Conservation (phyloP, 1,140 invertebrate genomes). For the Plutomurus gul region DNA sequence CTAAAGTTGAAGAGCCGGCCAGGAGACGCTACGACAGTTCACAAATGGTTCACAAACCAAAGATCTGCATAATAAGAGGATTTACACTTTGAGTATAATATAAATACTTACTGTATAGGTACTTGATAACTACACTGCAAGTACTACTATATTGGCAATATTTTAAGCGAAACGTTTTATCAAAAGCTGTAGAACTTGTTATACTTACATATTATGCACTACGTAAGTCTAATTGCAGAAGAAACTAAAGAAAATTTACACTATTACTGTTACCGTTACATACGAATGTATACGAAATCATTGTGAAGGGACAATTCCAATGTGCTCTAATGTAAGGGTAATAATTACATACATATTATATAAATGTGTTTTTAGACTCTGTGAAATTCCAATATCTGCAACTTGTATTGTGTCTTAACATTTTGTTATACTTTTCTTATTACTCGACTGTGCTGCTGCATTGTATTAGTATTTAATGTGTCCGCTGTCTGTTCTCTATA, state of each 20-base stretch:
- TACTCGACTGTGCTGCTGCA: not conserved
- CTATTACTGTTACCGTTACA: not conserved
- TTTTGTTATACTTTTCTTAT: constrained; percentile 16
- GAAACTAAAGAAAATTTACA: not conserved
- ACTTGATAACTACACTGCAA: not conserved
- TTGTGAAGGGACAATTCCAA: not conserved
- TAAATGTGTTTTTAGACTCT: not conserved
- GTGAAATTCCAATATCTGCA: constrained; percentile 26
- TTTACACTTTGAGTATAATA: not conserved
- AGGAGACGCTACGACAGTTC: not conserved
- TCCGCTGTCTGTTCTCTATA: not conserved
- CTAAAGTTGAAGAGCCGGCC: not conserved
- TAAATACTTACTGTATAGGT: not conserved
- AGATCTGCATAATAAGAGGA: not conserved
- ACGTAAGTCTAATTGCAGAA: not conserved
- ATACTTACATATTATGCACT: not conserved
- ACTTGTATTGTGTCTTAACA: not conserved
- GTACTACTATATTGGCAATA: not conserved
- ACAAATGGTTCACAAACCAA: too few relatives aligned
- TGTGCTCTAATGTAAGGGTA: not conserved
- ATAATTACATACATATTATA: not conserved
- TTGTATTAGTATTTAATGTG: not conserved
- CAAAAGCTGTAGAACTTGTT: not conserved
- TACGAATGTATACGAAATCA: constrained; percentile 22
- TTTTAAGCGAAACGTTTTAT: not conserved